A percentile compares a stretch with the other conserved stretches of the same genome.
phyloP scores from a whole-genome alignment of 1,140 invertebrate genomes.

The Drosophila nasuta region DNA sequence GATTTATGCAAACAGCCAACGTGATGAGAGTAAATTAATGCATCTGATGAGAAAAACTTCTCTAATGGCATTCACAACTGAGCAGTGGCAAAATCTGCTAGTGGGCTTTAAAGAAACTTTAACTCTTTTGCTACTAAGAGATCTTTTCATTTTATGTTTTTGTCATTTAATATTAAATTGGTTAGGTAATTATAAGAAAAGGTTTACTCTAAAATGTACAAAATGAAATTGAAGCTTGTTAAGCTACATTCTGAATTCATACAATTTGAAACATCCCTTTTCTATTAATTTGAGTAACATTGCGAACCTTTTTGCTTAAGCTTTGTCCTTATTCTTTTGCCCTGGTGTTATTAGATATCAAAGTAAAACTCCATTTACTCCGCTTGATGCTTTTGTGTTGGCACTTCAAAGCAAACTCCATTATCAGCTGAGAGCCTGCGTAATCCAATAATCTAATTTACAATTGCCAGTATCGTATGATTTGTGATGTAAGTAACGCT shows the following conservation, averaged over 20 bases:
- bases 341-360: conserved; percentile 4
- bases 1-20: conserved; percentile 10
- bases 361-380: not conserved
- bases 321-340: not conserved
- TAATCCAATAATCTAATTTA: conserved; percentile 14
- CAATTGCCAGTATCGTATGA: conserved; percentile 9
- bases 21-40: conserved; percentile 7
- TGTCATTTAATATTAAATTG: not conserved
- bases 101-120: not conserved
- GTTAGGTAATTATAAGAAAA: not conserved
- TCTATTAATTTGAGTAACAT: not conserved
- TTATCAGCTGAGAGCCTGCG: not conserved
- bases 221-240: not conserved
- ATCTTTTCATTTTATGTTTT: not conserved
- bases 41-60: conserved; percentile 5
- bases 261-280: not conserved
- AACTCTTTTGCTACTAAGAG: not conserved
- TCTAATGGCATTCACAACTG: not conserved
- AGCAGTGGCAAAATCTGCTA: not conserved
- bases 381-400: not conserved
- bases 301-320: conserved; percentile 4
- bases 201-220: not conserved
- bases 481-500: not conserved
- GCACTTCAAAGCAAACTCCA: conserved; percentile 11
- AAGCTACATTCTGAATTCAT: not conserved